Evolutionary conservation across 2,888 invertebrate genomes (phyloP), one percentile per base, ranked within the genome.

Genomic region (Dasysyrphus albostriatus): DNA sequence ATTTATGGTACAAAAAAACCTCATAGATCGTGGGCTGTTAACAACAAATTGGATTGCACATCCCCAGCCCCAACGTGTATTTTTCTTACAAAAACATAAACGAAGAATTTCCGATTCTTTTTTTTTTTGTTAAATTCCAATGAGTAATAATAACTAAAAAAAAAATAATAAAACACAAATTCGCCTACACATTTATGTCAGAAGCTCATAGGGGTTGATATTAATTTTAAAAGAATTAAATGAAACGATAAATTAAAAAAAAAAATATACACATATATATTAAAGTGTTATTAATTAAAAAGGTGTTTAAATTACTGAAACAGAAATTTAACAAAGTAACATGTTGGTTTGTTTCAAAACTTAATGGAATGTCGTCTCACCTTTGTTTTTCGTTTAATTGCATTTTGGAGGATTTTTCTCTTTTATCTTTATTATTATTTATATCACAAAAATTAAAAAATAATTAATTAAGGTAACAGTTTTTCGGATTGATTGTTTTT

Each of bases 341-440:
- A n/a, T 16, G 16, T 16, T 34, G 16, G 12, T 19, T 73, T 29
- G 19, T 19, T 49, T 49, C 24, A 58, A 19, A 67, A 32, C 0
- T 12, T 37, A n/a, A 73, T 49, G n/a, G 10, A 70, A 70, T 65
- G 4, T 47, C 12, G 34, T 83, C 39, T 83, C 44, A 84, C 83
- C 83, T 84, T 16, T 59, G 70, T 65, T 79, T 80, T 19, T 80
- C 83, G 80, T 80, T 76, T 10, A 84, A 56, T 80, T 80, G 83
- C 83, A 84, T 84, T 67, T 69, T 75, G 39, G 19, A 77, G 39
- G 49, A 49, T 7, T 34, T 54, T 32, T 78, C 32, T 29, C 0
- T 32, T 42, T 37, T 58, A 61, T 49, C 1, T 10, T 12, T 74
- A 42, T 63, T 54, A 14, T 54, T 32, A 24, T 37, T 67, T 37